A percentile compares a stretch with the other conserved stretches of the same genome.
Evolutionary conservation across 2,888 invertebrate species (phyloP).

Genomic region (Saturnia japonica): DNA sequence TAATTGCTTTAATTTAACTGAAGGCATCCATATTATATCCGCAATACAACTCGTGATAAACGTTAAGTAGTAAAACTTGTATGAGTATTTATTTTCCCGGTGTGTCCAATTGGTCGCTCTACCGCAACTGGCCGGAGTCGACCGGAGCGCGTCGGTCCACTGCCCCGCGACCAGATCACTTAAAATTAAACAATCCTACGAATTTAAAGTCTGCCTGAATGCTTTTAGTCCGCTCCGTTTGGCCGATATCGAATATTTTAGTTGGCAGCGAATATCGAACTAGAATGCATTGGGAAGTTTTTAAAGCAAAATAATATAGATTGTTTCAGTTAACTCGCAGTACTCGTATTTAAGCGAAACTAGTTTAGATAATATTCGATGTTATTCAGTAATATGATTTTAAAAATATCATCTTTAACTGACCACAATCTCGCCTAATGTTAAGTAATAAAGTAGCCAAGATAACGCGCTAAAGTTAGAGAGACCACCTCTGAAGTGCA

Average conservation of each 20-base stretch:
- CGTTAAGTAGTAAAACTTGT: background rate
- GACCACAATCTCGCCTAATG: too few species aligned
- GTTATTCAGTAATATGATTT: background rate
- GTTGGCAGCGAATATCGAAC: conserved; percentile 8
- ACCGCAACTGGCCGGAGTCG: background rate
- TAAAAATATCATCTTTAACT: too few species aligned
- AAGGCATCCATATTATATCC: background rate
- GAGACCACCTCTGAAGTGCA: too few species aligned
- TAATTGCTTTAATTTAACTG: background rate
- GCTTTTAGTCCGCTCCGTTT: conserved; percentile 6
- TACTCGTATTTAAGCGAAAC: background rate
- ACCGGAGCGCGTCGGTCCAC: background rate
- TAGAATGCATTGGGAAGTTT: conserved; percentile 1
- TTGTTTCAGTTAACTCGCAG: background rate
- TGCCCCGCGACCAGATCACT: background rate
- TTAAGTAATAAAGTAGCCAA: too few species aligned
- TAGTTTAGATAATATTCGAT: too few species aligned
- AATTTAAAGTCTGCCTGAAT: background rate
- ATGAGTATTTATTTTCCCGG: background rate
- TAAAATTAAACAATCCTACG: conserved; percentile 5
- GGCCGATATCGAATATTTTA: conserved; percentile 8
- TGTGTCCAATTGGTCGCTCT: background rate
- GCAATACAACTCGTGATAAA: background rate
- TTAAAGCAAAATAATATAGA: background rate
- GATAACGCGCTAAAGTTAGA: too few species aligned